Base-by-base conservation (phyloP, 2,888 invertebrate genomes). In the Microdon myrmicae region DNA sequence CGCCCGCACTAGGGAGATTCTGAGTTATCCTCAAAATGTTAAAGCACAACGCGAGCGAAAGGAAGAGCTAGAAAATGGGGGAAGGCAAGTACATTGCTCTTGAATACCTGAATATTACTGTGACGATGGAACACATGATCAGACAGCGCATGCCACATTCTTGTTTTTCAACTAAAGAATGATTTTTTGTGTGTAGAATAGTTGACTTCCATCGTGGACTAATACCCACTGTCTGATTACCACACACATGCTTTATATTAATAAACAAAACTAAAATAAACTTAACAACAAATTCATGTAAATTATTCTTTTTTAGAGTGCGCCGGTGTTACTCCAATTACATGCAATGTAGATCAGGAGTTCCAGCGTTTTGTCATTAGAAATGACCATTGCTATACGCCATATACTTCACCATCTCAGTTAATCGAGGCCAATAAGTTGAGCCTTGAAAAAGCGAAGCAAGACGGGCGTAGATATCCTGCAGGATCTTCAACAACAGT, bases 311-410 rank as follows among this genome's bases (percentile, higher is more conserved):
- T 69, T 68, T 19, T 48, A 79, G 78, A 75, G 67, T 70, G 75
- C 12, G 79, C 79, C 19, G 80, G 79, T 0, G 68, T 78, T 4
- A 73, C 78, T 9, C 70, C 76, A n/a, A 69, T 73, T 9, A 74
- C 76, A 39, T 71, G 75, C 7, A 73, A 75, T 17, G 73, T 76
- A 4, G 78, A 79, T 43, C 71, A 73, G n/a, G 78, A 79, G 39
- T 77, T 79, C 10, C 70, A 75, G 28, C 37, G 78, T 17, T 72
- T 72, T 47, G 71, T 89, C 3, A 86, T 89, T 69, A 85, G 86
- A 72, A 86, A 91, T 81, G 92, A 92, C 76, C 92, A 92, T 73
- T 91, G 91, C 73, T 92, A 92, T 69, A 91, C 91, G 31, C 84
- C 87, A 32, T 83, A 86, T 23, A 87, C 84, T 20, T 87, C 88